Evolutionary conservation across 64 coral and sea anemone genomes (phyloP), one percentile per base, ranked within the genome.

Genomic region (Stylophora pistillata): DNA sequence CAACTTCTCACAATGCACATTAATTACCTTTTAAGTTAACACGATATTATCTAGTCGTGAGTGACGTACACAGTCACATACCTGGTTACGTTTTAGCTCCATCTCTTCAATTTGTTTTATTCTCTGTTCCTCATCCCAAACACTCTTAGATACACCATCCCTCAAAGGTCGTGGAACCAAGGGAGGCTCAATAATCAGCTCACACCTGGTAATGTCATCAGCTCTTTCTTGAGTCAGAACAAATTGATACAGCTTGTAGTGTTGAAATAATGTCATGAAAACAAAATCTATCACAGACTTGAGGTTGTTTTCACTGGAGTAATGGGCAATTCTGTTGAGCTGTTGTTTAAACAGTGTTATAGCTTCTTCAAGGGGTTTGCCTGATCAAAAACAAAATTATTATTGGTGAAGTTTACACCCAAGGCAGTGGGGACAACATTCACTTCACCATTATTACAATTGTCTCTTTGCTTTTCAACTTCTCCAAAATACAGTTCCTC

Each of bases 221-320:
- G 63, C 82, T 10, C 88, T 91, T 12, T 96, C 95, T 52, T 90
- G 65, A 21, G 87, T 93, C 76, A 96, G 64, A 14, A 96, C 77
- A 86, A 90, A 96, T 59, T 91, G 90, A 71, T 96, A 93, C 53
- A 96, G 63, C 70, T 93, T 96, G 82, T 83, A 96, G 31, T 96
- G 95, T 87, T 96, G 95, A 83, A 96, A 93, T 58, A 93, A 77
- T 9, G 87, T 96, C 77, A 65, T 60, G 57, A 90, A 96, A 30
- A 93, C 76, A 71, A 82, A 93, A 57, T 96, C 95, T 60, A 93
- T 70, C 17, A 86, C 47, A 34, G 91, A 93, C 84, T 96, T 96
- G 1, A 96, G 81, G 25, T 73, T 89, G 78, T 76, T 78, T 21
- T 89, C 91, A 31, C 37, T 37, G 76, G 72, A 87, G 20, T 77